Evolutionary conservation across 1,140 invertebrate genomes (phyloP).

Genomic region (Kradibia gibbosae): DNA sequence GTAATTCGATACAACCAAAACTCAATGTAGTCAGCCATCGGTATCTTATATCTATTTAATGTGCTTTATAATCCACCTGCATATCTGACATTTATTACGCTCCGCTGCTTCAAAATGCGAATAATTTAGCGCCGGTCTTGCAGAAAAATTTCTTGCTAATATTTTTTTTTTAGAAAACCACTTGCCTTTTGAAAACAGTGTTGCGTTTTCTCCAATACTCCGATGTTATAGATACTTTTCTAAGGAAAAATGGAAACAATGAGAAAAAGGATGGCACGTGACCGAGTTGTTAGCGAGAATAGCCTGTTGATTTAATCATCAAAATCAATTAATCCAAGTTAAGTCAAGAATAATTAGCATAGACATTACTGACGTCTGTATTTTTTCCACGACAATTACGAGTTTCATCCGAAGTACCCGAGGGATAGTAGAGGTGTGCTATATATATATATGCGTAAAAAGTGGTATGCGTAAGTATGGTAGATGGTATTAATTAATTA

Average conservation of each 20-base stretch:
- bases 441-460: neutral
- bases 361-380: slow-evolving; percentile 9
- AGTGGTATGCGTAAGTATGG: neutral
- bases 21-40: neutral
- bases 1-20: slow-evolving; percentile 42
- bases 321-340: slow-evolving; percentile 48
- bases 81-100: neutral
- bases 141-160: slow-evolving; percentile 4
- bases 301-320: slow-evolving; percentile 45
- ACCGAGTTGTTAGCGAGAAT: neutral
- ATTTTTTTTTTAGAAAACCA: neutral
- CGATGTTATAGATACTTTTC: neutral
- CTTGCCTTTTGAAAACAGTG: neutral
- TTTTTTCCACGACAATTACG: slow-evolving; percentile 21
- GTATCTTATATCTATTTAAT: neutral
- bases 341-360: slow-evolving; percentile 50
- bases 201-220: neutral
- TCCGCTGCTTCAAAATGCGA: slow-evolving; percentile 23
- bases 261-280: neutral
- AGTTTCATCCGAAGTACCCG: slow-evolving; percentile 14
- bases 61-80: neutral
- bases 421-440: slow-evolving; percentile 6
- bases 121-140: neutral
- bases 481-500: neutral
- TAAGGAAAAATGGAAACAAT: neutral